Evolutionary conservation across 2,113 vertebrate species (phyloP).

Genomic region (Ailurus styani): DNA sequence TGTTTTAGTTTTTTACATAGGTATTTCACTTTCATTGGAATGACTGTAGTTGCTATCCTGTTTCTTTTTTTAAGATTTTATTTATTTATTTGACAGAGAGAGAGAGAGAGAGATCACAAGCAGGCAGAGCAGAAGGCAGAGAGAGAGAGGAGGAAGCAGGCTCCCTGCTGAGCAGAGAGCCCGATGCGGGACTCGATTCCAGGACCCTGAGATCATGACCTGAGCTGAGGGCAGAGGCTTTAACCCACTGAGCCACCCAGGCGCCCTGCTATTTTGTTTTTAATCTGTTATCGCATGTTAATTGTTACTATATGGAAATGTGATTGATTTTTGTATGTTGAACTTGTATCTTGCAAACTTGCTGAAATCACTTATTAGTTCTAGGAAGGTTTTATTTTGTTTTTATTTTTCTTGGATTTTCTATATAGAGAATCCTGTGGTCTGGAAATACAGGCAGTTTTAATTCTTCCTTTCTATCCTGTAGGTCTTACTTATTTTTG

Average conservation of each 20-base stretch:
- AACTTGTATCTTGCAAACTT: not conserved
- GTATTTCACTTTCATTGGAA: not conserved
- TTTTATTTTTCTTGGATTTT: not conserved
- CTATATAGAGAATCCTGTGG: not conserved
- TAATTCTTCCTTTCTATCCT: not conserved
- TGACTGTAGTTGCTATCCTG: not conserved
- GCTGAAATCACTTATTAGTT: not conserved
- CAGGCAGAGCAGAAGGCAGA: no score
- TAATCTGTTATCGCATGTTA: not conserved
- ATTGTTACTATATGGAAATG: not conserved
- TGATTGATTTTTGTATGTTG: not conserved
- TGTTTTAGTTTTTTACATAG: not conserved
- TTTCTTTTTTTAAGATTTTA: no score
- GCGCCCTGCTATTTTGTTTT: not conserved
- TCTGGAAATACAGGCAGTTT: not conserved
- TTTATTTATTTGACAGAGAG: no score
- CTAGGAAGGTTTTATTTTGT: not conserved
- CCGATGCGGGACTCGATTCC: no score
- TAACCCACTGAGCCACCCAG: no score
- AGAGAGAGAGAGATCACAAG: no score
- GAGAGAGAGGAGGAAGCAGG: no score
- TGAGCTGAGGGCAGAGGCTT: no score
- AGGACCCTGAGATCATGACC: no score
- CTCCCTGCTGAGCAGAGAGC: no score
- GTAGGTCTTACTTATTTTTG: not conserved